Percentiles rank a stretch among this genome's conserved stretches.
These are phyloP conservation scores for Scomber colias DNA, from an alignment of 2,113 vertebrate genomes.

Conservation along the genomic window DNA sequence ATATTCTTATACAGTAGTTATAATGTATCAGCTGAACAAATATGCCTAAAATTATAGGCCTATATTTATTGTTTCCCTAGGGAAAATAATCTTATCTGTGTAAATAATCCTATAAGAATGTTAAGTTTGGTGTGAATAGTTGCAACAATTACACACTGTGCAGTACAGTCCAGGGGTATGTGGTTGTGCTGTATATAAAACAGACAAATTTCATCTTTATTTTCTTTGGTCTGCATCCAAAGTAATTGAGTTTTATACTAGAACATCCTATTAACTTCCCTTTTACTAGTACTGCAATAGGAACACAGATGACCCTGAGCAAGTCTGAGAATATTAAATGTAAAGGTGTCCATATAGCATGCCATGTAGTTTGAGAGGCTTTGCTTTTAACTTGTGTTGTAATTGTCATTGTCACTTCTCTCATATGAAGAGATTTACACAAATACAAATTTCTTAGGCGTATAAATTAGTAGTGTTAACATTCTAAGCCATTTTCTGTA, in stretches of 20 bases:
- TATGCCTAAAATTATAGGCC: no score
- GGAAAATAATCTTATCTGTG: no score
- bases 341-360: not conserved
- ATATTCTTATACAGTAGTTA: not conserved
- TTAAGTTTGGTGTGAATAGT: not conserved
- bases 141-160: not conserved
- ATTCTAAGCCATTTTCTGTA: constrained; percentile 17
- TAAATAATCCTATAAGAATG: not conserved
- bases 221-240: constrained; percentile 21
- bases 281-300: constrained; percentile 15
- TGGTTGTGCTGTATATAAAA: not conserved
- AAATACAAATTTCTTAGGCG: constrained; percentile 26
- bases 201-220: constrained; percentile 17
- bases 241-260: constrained; percentile 4
- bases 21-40: not conserved
- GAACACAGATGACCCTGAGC: not conserved
- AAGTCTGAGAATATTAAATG: not conserved
- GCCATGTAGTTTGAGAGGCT: constrained; percentile 15
- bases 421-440: constrained; percentile 6
- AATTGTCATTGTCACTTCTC: no score
- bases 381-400: not conserved
- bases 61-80: no score
- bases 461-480: constrained; percentile 9
- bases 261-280: not conserved
- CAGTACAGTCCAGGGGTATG: not conserved